Base-by-base conservation (phyloP, 2,888 invertebrate species). In the Caenorhabditis sp. region DNA sequence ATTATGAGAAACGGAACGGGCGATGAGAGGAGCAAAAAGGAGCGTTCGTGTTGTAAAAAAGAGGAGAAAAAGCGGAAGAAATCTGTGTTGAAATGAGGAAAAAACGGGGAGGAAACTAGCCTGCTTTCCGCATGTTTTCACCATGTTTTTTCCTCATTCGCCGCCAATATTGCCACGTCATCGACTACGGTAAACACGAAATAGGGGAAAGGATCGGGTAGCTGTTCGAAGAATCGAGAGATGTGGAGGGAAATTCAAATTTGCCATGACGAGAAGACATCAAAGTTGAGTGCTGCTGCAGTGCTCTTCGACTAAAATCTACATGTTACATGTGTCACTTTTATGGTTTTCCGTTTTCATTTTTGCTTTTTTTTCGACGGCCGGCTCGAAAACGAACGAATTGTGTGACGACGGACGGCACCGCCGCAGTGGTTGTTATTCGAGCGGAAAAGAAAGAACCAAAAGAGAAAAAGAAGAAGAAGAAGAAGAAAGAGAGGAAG, bases 171-270 rank as follows among this genome's bases (percentile, higher is more conserved):
- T 56, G 32, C 56, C 56, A 56, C 56, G 47, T 47, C 47, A 47
- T 47, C 47, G 18, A n/a, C 47, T 47, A 47, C 47, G 47, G 47
- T 47, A 18, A 18, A 47, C 47, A 15, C 40, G 40, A 40, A 13
- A 40, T 15, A 40, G 13, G 6, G 18, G 40, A 32, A 58, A 35
- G 28, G 35, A 58, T n/a, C n/a, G n/a, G n/a, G n/a, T n/a, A n/a
- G n/a, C n/a, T n/a, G n/a, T n/a, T n/a, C n/a, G 20, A 58, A 58
- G 18, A 26, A n/a, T 4, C 13, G 20, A 47, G 22, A 20, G 8
- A 47, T 44, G 1, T 18, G 20, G 51, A 26, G 51, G 47, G 51
- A 65, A 51, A 65, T 65, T 51, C 51, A 35, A 51, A 65, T 32
- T 65, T 65, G 64, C 20, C 18, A 20, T 26, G 26, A 35, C 15